Evolutionary conservation across 2,888 invertebrate genomes (phyloP), one percentile per base, ranked within the genome.

Genomic region (Pristionchus mayeri): DNA sequence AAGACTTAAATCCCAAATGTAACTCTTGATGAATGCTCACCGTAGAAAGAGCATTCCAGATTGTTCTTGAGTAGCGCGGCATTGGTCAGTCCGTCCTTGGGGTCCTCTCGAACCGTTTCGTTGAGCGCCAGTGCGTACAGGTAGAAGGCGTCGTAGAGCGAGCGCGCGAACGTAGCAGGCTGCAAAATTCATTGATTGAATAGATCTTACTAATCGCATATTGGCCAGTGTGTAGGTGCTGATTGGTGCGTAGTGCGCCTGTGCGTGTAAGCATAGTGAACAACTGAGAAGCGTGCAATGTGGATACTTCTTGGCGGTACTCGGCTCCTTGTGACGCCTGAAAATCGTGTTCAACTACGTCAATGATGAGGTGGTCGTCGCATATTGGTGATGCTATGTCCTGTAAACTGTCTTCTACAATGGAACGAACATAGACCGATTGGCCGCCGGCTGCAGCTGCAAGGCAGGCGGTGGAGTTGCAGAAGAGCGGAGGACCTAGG

Each of bases 71-170:
- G 30, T 9, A 84, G 75, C 0, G 30, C n/a, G 7, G 75, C n/a
- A 84, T 84, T 75, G 0, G 18, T 50, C 37, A 71, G 18, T 75
- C 84, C 84, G 9, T 34, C 24, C 18, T 18, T 18, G 0, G 84
- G 84, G 52, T 75, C 71, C 0, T 11, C 11, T 21, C 4, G 3
- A n/a, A 84, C 37, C 24, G 84, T 75, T n/a, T 52, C 50, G 52
- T 84, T 87, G 21, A 91, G 80, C 0, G 88, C 89, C 84, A 88
- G 52, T 4, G 88, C 90, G 71, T 90, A 91, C 18, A 90, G 76
- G 78, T 90, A 91, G 67, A 91, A 87, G n/a, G 87, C 86, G 78
- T 91, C 91, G 71, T 90, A 87, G 0, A 91, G 85, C 60, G 87
- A 88, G 21, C 90, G 84, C 9, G 91, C 84, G 76, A 87, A 89